phyloP scores from a whole-genome alignment of 2,797 vertebrate species.

The Apogon talboti region DNA sequence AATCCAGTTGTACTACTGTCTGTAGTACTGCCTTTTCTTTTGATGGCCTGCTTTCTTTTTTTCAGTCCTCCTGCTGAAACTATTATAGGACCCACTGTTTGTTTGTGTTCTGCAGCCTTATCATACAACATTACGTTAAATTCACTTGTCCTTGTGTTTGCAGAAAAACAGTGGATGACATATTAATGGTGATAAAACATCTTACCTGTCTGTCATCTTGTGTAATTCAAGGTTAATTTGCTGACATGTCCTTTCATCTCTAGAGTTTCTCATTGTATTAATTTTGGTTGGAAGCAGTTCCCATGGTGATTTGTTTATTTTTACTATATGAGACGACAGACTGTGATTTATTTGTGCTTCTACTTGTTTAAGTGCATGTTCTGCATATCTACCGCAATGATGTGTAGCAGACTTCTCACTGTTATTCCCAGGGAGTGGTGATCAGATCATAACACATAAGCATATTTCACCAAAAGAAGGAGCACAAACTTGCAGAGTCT shows the following conservation, averaged over 20 bases:
- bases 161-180: conserved; percentile 1
- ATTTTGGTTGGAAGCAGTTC: background rate
- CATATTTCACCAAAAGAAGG: conserved; percentile 1
- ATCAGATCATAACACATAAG: background rate
- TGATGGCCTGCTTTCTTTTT: background rate
- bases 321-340: too few relatives aligned
- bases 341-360: background rate
- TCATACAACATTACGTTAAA: conserved; percentile 4
- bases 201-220: background rate
- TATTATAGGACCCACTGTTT: background rate
- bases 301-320: background rate
- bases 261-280: background rate
- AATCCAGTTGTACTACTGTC: too few relatives aligned
- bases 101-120: background rate
- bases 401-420: background rate
- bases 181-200: conserved; percentile 4
- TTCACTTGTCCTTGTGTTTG: conserved; percentile 13
- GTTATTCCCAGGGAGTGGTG: background rate
- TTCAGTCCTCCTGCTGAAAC: background rate
- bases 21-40: too few relatives aligned
- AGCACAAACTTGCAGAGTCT: conserved; percentile 8
- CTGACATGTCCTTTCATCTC: background rate
- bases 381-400: background rate
- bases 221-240: conserved; percentile 18
- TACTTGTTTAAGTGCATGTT: background rate